Conservation (phyloP, 2,888 invertebrate species). For the Anthophora plumipes region DNA sequence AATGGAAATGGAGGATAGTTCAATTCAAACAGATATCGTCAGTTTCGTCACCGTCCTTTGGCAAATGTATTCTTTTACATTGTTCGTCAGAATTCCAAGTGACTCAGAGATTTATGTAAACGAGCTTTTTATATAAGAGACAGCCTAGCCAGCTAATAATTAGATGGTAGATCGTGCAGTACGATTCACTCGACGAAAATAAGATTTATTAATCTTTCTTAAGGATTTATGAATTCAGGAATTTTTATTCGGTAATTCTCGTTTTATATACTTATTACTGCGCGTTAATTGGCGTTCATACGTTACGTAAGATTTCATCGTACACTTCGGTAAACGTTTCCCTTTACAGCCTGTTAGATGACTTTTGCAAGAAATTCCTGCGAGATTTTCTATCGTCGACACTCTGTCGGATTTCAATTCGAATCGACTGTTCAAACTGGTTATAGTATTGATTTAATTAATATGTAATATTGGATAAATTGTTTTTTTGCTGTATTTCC, state of each 20-base stretch:
- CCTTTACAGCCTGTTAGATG: not conserved
- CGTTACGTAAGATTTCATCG: not conserved
- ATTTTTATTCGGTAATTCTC: not conserved
- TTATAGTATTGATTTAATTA: not conserved
- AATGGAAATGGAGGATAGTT: too few relatives aligned
- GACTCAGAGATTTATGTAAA: constrained; percentile 18
- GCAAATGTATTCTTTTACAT: not conserved
- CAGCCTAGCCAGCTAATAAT: not conserved
- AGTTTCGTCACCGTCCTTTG: not conserved
- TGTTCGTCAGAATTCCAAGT: not conserved
- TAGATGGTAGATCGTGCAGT: too few relatives aligned
- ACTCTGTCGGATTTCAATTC: too few relatives aligned
- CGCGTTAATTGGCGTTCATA: not conserved
- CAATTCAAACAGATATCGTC: too few relatives aligned
- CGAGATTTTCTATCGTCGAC: too few relatives aligned
- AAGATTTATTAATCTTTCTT: not conserved
- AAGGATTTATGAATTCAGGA: not conserved
- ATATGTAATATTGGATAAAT: not conserved
- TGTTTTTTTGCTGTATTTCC: not conserved
- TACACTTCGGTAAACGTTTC: not conserved
- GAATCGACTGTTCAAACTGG: not conserved
- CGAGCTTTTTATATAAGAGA: constrained; percentile 9
- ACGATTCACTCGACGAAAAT: not conserved
- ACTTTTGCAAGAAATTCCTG: not conserved
- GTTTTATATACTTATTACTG: not conserved